Percentiles rank a stretch among this genome's conserved stretches.
phyloP scores from a whole-genome alignment of 2,888 invertebrate genomes.

The Temnothorax unifasciatus region DNA sequence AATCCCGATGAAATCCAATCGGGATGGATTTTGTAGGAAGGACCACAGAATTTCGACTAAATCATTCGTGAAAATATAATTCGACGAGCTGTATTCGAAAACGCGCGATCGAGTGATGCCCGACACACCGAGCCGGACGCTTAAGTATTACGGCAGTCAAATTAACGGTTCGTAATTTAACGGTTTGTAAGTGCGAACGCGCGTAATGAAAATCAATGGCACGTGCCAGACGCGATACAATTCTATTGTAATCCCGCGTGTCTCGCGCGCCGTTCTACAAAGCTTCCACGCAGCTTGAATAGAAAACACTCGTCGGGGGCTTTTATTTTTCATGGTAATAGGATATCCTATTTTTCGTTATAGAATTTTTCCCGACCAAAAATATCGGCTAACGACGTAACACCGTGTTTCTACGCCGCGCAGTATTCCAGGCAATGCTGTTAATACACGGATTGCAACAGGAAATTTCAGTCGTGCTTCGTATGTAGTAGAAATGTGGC shows the following conservation, averaged over 20 bases:
- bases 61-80: slow-evolving; percentile 40
- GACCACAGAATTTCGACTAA: slow-evolving; percentile 22
- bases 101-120: neutral
- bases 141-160: slow-evolving; percentile 25
- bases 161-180: slow-evolving; percentile 28
- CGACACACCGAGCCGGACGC: neutral
- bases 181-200: slow-evolving; percentile 36
- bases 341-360: neutral
- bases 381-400: slow-evolving; percentile 20
- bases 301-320: neutral
- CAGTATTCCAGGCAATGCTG: neutral
- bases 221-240: slow-evolving; percentile 20
- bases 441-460: neutral
- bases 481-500: neutral
- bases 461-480: neutral
- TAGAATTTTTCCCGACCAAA: slow-evolving; percentile 8
- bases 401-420: neutral
- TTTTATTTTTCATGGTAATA: slow-evolving; percentile 32
- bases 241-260: slow-evolving; percentile 22
- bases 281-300: neutral
- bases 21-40: neutral
- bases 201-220: slow-evolving; percentile 45
- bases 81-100: slow-evolving; percentile 1
- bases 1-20: slow-evolving; percentile 3
- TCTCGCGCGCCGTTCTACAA: neutral